Percentiles rank a stretch among this genome's conserved stretches.
These are phyloP conservation scores for Rhopalosiphum padi DNA, from an alignment of 1,140 invertebrate genomes.

Conservation along the genomic window DNA sequence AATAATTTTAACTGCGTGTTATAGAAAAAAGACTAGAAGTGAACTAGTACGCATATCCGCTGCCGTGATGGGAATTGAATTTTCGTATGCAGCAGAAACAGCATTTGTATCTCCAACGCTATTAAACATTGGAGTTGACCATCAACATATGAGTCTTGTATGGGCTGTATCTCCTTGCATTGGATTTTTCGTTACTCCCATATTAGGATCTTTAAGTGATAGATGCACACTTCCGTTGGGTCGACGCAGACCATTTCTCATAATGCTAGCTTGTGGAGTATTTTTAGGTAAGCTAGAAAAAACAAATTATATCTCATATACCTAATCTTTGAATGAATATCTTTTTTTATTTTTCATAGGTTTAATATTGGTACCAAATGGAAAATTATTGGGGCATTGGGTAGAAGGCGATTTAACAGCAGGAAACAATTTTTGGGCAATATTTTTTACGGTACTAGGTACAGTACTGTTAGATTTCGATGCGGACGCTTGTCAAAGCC, in stretches of 20 bases:
- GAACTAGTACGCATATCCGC: constrained; percentile 89
- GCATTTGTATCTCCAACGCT: constrained; percentile 95
- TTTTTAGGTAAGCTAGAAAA: constrained; percentile 73
- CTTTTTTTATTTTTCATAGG: constrained; percentile 64
- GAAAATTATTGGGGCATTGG: constrained; percentile 79
- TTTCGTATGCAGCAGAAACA: constrained; percentile 96
- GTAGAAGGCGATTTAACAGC: constrained; percentile 74
- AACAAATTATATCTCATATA: background rate
- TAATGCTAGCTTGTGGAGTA: constrained; percentile 87
- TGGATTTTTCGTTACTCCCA: constrained; percentile 91
- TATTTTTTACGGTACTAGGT: constrained; percentile 91
- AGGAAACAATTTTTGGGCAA: constrained; percentile 79
- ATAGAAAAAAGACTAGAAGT: constrained; percentile 78
- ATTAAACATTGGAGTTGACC: constrained; percentile 88
- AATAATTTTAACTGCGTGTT: constrained; percentile 55
- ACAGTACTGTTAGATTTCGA: constrained; percentile 94
- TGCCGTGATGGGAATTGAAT: constrained; percentile 96
- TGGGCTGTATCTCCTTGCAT: constrained; percentile 92
- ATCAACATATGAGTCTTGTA: constrained; percentile 91
- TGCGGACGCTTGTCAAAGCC: constrained; percentile 95
- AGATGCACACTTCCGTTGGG: constrained; percentile 81
- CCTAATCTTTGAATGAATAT: background rate
- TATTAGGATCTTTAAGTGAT: constrained; percentile 91
- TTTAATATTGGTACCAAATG: constrained; percentile 88
- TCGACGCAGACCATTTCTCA: constrained; percentile 88